Evolutionary conservation across 64 coral and sea anemone genomes (phyloP), one percentile per base, ranked within the genome.

Genomic region (Montipora sp.): DNA sequence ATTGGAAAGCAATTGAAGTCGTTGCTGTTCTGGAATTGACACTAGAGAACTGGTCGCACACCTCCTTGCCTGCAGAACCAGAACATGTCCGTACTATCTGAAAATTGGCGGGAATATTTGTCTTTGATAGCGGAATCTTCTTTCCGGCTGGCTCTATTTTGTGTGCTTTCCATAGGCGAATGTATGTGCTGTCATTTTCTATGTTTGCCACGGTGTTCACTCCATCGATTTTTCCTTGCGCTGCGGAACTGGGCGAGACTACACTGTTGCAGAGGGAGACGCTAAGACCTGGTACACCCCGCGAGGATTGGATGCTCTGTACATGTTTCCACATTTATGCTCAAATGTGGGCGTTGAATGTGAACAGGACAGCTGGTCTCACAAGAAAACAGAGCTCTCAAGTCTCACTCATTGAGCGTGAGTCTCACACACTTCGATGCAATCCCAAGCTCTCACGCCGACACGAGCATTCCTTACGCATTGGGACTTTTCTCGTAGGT

Each of bases 81-180:
- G 65, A 0, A 68, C 13, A 68, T 10, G 10, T 5, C 5, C 51
- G 5, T 55, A 10, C 51, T 7, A 16, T 16, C 18, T 68, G 65
- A 5, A 68, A n/a, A 68, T 68, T 16, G 4, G 65, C 14, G 14
- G 19, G 19, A 15, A 68, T 5, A 19, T 45, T 11, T 6, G 47
- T 3, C 77, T 79, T 79, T 6, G 77, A 27, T 6, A 79, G n/a
- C 16, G 80, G 80, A 75, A 84, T 84, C 69, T 84, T 92, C 50
- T 92, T 92, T 85, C 80, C 73, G 36, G 36, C 1, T 57, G 90
- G 80, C 71, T 71, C 90, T 84, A 77, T 92, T 92, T 14, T 51
- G 69, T 92, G 85, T 75, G 90, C 90, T 18, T 83, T 92, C 90
- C 90, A 84, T 57, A 86, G 21, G 80, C 90, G 48, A 84, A 92